Conservation (phyloP, 2,797 vertebrate species). For the Cossypha niveicapilla region DNA sequence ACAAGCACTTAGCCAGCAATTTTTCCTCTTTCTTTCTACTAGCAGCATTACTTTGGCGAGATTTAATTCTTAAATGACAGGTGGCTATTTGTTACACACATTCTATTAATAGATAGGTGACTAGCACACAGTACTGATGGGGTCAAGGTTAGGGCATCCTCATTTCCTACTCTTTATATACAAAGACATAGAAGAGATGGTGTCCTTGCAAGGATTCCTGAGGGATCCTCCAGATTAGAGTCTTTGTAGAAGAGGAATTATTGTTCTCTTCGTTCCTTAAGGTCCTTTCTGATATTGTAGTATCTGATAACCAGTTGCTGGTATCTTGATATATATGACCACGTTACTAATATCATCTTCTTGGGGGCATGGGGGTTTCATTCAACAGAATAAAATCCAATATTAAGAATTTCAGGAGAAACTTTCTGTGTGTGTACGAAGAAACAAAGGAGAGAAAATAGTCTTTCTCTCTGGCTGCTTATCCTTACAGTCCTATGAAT, state of each 20-base stretch:
- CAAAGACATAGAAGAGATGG: neutral
- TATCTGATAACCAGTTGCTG: neutral
- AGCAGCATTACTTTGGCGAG: neutral
- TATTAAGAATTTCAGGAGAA: neutral
- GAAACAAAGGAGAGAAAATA: neutral
- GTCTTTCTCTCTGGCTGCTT: neutral
- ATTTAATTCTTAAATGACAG: neutral
- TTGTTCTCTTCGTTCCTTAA: neutral
- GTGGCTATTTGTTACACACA: neutral
- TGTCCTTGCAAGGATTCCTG: neutral
- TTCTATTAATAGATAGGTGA: neutral
- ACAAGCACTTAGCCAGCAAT: neutral
- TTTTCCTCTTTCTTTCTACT: neutral
- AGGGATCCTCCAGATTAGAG: neutral
- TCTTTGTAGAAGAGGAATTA: neutral
- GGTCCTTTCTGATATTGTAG: neutral
- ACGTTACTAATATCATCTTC: neutral
- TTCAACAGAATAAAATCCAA: neutral
- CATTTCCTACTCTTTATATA: neutral
- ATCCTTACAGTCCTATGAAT: neutral
- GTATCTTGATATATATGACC: neutral
- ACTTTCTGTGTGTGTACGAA: rapidly evolving
- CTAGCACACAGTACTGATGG: neutral
- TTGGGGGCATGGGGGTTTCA: neutral
- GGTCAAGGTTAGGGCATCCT: neutral